These are phyloP conservation scores for Amblyraja radiata DNA, from an alignment of 2,797 vertebrate genomes.

Conservation along the genomic window DNA sequence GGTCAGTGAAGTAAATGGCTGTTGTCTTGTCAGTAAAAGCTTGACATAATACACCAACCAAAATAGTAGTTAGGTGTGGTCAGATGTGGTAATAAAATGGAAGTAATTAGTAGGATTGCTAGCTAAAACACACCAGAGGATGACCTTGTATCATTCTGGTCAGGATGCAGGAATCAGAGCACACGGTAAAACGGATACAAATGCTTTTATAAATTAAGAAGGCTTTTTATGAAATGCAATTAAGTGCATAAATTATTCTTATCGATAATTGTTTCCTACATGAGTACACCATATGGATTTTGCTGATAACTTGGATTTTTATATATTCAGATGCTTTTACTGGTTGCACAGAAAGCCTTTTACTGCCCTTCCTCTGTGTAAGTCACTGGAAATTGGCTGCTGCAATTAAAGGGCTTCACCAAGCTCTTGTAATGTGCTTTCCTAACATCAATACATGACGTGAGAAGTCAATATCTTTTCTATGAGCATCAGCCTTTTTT, in stretches of 20 bases:
- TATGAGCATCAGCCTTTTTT: background rate
- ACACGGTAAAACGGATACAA: conserved; percentile 52
- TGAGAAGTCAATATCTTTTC: background rate
- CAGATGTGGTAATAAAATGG: conserved; percentile 50
- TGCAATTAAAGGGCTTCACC: background rate
- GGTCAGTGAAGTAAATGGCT: background rate
- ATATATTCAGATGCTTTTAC: conserved; percentile 49
- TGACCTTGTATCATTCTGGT: conserved; percentile 59
- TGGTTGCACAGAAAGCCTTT: conserved; percentile 30
- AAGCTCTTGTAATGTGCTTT: conserved; percentile 5
- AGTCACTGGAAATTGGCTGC: background rate
- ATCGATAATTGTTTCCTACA: conserved; percentile 40
- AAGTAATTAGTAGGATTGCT: conserved; percentile 60
- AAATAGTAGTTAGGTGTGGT: conserved; percentile 24
- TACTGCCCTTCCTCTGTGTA: conserved; percentile 24
- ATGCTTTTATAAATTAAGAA: conserved; percentile 56
- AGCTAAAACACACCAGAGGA: conserved; percentile 57
- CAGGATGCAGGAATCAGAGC: conserved; percentile 43
- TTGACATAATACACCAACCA: background rate
- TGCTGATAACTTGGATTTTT: conserved; percentile 51
- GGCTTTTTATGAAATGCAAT: conserved; percentile 60
- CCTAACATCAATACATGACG: background rate
- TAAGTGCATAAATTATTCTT: conserved; percentile 63
- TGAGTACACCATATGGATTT: conserved; percentile 53
- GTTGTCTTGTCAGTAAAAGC: background rate